phyloP scores from a whole-genome alignment of 2,888 invertebrate species.

The Caenorhabditis macrosperma region DNA sequence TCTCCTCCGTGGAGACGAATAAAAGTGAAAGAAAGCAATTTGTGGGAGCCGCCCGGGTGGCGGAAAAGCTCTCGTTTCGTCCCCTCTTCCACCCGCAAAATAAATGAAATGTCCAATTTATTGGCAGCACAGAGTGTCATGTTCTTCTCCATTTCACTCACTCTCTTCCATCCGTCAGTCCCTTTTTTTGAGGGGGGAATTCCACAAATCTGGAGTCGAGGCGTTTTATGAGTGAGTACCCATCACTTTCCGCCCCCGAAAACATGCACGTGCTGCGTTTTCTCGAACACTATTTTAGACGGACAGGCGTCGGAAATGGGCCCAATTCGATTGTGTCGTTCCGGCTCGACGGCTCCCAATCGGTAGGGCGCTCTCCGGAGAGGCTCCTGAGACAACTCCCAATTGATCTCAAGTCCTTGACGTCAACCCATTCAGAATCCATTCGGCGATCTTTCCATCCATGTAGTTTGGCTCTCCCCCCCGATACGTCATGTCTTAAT shows the following conservation, averaged over 20 bases:
- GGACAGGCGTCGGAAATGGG: too few species aligned
- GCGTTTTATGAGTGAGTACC: background rate
- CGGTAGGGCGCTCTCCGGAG: too few species aligned
- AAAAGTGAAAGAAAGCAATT: slow-evolving; percentile 16
- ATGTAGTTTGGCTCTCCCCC: too few species aligned
- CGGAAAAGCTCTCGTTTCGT: background rate
- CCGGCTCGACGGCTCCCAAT: too few species aligned
- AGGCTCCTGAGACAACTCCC: too few species aligned
- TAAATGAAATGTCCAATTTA: slow-evolving; percentile 29
- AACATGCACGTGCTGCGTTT: background rate
- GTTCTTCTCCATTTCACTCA: slow-evolving; percentile 2
- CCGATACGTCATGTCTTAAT: background rate
- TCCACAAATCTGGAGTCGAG: background rate
- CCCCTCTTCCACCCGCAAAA: slow-evolving; percentile 2
- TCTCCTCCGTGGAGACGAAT: background rate
- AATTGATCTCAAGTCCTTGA: too few species aligned
- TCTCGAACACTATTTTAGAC: background rate
- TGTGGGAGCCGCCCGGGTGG: background rate
- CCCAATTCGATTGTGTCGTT: too few species aligned
- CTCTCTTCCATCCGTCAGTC: background rate
- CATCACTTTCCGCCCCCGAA: background rate
- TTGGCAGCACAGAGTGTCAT: slow-evolving; percentile 26
- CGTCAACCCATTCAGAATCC: too few species aligned
- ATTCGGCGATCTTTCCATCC: too few species aligned
- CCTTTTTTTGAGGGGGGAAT: background rate